A percentile compares a stretch with the other conserved stretches of the same genome.
These are phyloP conservation scores for Antheraea mylitta DNA, from an alignment of 1,140 invertebrate species.

Conservation along the genomic window DNA sequence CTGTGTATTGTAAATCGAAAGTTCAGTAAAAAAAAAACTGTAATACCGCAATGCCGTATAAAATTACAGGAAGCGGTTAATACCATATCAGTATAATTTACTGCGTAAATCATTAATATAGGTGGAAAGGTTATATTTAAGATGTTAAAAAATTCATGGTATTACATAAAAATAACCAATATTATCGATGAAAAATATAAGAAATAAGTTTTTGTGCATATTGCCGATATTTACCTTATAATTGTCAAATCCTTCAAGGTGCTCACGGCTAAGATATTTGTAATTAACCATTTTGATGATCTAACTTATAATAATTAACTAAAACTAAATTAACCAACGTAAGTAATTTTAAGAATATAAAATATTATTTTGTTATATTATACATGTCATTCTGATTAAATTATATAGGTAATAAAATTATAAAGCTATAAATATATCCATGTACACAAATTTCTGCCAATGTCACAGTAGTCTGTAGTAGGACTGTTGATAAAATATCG, in stretches of 20 bases:
- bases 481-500: too few species aligned
- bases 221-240: constrained; percentile 87
- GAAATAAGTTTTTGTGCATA: neutral
- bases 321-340: neutral
- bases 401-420: constrained; percentile 2
- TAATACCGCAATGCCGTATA: too few species aligned
- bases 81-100: neutral
- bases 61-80: too few species aligned
- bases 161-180: neutral
- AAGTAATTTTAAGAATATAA: neutral
- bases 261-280: constrained; percentile 88
- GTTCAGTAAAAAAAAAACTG: too few species aligned
- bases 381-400: neutral
- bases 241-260: constrained; percentile 93
- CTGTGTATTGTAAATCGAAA: too few species aligned
- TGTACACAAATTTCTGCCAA: neutral
- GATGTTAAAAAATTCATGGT: neutral
- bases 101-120: neutral
- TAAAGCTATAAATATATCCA: too few species aligned
- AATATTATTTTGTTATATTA: neutral
- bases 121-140: neutral
- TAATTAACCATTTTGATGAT: constrained; percentile 77
- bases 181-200: neutral
- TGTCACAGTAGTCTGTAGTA: too few species aligned
- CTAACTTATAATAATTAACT: constrained; percentile 18